Base-by-base conservation (phyloP, 2,113 vertebrate genomes). In the Callipepla californica region DNA sequence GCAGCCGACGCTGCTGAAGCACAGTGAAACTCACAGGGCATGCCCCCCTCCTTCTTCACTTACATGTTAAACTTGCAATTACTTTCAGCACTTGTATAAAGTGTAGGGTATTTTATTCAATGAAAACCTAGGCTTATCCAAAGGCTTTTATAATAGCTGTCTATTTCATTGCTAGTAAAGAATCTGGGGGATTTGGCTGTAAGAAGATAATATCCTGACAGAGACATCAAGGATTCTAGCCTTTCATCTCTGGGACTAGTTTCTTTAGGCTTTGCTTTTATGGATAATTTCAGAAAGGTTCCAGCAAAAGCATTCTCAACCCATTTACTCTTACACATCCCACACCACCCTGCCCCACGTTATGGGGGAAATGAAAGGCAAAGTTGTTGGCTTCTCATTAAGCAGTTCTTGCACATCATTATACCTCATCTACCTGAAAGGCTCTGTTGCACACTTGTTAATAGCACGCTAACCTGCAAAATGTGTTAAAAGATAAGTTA, bases 11-110 rank as follows among this genome's bases (percentile, higher is more conserved):
- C 42, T 72, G 51, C 47, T 38, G n/a, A 34, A 65, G n/a, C 36
- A 55, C 42, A 18, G 11, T 22, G 38, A 50, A 51, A 62, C 1
- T 0, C 13, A 14, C 6, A 2, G 4, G 8, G 7, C 45, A 11
- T 19, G 26, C 28, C 9, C 65, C 28, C 45, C 22, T 40, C 61
- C 28, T 78, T 26, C 45, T 70, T 42, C 48, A 23, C 53, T 34
- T 32, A 50, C 0, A 0, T 36, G 18, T 45, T 85, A 30, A 55
- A 68, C 11, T 30, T 44, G 44, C n/a, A 5, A 34, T 55, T 36
- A 47, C 38, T 63, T 83, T 83, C 81, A 15, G 66, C 48, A 62
- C 36, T 63, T 83, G 32, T 80, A 10, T 61, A 70, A 72, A 48
- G 28, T 19, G 38, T 21, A 63, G n/a, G 11, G 23, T 57, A 12